Percentiles rank a stretch among this genome's conserved stretches.
phyloP scores from a whole-genome alignment of 2,888 invertebrate genomes.

The Orthosia cruda region DNA sequence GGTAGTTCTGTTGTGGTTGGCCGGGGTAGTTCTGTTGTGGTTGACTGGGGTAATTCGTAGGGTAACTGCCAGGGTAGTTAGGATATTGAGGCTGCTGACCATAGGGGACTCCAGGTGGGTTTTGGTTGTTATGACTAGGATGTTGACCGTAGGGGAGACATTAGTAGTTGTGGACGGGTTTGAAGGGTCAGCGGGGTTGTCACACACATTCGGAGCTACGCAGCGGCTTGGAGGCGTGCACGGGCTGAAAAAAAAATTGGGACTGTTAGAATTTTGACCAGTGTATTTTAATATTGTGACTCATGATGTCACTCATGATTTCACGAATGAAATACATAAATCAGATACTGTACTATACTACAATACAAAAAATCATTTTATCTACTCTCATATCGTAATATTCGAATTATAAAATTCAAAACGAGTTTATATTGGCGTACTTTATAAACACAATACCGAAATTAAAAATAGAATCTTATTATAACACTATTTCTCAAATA shows the following conservation, averaged over 20 bases:
- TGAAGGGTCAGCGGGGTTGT: conserved; percentile 28
- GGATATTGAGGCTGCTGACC: conserved; percentile 55
- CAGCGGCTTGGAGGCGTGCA: conserved; percentile 87
- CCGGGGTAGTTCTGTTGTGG: conserved; percentile 27
- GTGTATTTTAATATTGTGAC: neutral
- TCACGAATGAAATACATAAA: neutral
- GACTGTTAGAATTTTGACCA: neutral
- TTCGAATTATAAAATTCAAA: too few relatives aligned
- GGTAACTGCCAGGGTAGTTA: conserved; percentile 57
- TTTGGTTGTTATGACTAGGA: conserved; percentile 22
- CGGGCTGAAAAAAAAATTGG: conserved; percentile 75
- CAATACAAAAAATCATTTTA: too few relatives aligned
- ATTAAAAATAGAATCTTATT: too few relatives aligned
- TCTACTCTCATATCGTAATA: too few relatives aligned
- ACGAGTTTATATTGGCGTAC: too few relatives aligned
- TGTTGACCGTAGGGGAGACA: conserved; percentile 30
- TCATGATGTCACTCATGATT: neutral
- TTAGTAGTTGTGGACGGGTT: conserved; percentile 40
- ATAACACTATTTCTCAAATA: too few relatives aligned
- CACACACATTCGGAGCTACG: conserved; percentile 82
- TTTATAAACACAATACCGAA: too few relatives aligned
- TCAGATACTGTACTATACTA: neutral
- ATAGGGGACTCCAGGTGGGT: conserved; percentile 22
- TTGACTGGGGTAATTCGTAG: conserved; percentile 51
- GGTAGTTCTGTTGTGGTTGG: neutral